Conservation (phyloP, 2,113 vertebrate species). For the Silurus meridionalis region DNA sequence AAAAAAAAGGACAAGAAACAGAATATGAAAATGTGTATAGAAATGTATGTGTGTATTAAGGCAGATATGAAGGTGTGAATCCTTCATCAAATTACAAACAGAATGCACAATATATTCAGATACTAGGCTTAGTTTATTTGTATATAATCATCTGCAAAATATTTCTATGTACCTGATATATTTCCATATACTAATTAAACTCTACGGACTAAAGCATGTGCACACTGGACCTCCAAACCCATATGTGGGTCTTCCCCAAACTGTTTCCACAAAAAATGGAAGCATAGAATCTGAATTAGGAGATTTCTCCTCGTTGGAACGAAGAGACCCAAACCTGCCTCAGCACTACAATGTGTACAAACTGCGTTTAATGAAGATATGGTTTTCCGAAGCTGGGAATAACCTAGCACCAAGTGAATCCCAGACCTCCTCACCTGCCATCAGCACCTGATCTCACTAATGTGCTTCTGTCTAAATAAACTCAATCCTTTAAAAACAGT, state of each 20-base stretch:
- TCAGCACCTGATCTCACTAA: neutral
- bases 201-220: neutral
- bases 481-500: neutral
- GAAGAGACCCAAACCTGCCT: neutral
- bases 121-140: neutral
- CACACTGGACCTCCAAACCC: neutral
- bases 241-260: neutral
- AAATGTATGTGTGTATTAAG: neutral
- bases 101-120: neutral
- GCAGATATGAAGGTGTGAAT: neutral
- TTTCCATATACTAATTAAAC: neutral
- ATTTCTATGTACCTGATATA: neutral
- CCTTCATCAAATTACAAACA: neutral
- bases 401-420: neutral
- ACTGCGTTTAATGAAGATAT: neutral
- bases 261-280: neutral
- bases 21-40: neutral
- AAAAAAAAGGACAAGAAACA: neutral
- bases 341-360: neutral
- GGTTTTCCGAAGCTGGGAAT: neutral
- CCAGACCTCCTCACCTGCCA: neutral
- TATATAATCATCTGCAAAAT: neutral
- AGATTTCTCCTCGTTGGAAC: neutral
- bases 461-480: neutral
- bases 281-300: neutral